Evolutionary conservation across 2,888 invertebrate genomes (phyloP).

Genomic region (Zele albiditarsus): DNA sequence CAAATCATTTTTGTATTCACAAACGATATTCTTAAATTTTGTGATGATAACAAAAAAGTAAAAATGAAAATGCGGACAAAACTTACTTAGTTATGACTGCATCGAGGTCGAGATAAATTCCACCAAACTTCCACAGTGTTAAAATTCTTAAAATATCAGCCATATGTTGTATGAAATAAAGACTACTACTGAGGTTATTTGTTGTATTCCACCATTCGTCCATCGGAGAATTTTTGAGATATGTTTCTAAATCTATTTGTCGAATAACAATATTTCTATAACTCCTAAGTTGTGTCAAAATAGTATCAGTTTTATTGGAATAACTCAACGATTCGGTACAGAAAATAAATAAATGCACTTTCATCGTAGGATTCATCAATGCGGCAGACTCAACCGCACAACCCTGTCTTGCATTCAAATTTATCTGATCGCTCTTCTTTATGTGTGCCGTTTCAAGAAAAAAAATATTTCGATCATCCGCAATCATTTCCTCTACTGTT

Average conservation of each 20-base stretch:
- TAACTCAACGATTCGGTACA: slow-evolving; percentile 59
- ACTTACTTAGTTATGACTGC: slow-evolving; percentile 74
- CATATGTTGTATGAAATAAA: slow-evolving; percentile 75
- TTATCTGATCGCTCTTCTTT: slow-evolving; percentile 54
- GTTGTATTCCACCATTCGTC: slow-evolving; percentile 73
- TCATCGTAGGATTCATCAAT: slow-evolving; percentile 74
- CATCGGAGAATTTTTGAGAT: slow-evolving; percentile 74
- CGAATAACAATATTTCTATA: slow-evolving; percentile 73
- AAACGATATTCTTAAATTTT: too few species aligned
- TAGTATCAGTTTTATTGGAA: slow-evolving; percentile 43
- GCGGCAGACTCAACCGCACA: slow-evolving; percentile 79
- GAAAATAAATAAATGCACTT: slow-evolving; percentile 74
- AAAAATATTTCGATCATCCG: slow-evolving; percentile 6
- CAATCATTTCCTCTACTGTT: not conserved
- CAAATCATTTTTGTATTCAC: not conserved
- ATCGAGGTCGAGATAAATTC: slow-evolving; percentile 82
- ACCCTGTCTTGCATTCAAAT: slow-evolving; percentile 74
- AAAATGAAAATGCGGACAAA: not conserved
- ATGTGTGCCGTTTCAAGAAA: slow-evolving; percentile 15
- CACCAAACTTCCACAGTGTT: slow-evolving; percentile 81
- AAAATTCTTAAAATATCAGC: slow-evolving; percentile 78
- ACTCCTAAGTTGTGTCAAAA: slow-evolving; percentile 55
- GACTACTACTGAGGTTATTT: slow-evolving; percentile 70
- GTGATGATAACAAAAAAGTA: too few species aligned
- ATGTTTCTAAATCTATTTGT: slow-evolving; percentile 73